Conservation (phyloP, 2,113 vertebrate genomes). For the Macrotis lagotis region DNA sequence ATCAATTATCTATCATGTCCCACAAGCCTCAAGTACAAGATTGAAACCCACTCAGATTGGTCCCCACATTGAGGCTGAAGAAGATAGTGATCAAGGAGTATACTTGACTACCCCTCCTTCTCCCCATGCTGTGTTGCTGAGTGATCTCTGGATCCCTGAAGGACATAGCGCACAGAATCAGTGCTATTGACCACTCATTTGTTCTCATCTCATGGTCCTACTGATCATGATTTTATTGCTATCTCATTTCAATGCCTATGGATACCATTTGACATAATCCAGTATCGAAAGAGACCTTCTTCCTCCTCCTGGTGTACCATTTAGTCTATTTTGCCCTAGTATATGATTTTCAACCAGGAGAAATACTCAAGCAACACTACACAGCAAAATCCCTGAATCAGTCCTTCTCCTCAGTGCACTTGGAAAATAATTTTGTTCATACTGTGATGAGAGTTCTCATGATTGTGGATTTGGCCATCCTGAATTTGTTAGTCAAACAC, state of each 20-base stretch:
- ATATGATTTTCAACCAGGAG: constrained; percentile 2
- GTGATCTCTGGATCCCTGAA: not conserved
- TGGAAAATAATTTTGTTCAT: not conserved
- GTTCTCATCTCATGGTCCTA: not conserved
- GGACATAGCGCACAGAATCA: not conserved
- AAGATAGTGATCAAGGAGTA: not conserved
- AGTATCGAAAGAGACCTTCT: not conserved
- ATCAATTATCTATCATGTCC: not conserved
- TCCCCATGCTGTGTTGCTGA: not conserved
- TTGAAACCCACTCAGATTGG: constrained; percentile 20
- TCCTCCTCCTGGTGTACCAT: not conserved
- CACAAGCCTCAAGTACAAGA: not conserved
- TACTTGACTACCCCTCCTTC: not conserved
- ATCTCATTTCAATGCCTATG: not conserved
- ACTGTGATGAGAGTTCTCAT: not conserved
- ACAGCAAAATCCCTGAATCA: not conserved
- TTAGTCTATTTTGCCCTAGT: constrained; percentile 22
- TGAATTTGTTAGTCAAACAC: not conserved
- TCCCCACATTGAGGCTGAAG: not conserved
- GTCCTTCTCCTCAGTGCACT: not conserved
- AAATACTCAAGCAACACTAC: not conserved
- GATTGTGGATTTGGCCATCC: not conserved
- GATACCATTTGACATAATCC: not conserved
- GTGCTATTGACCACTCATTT: not conserved
- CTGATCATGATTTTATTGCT: not conserved